phyloP scores from a whole-genome alignment of 35 echinoderm and acorn worm species.

The Lytechinus pictus region DNA sequence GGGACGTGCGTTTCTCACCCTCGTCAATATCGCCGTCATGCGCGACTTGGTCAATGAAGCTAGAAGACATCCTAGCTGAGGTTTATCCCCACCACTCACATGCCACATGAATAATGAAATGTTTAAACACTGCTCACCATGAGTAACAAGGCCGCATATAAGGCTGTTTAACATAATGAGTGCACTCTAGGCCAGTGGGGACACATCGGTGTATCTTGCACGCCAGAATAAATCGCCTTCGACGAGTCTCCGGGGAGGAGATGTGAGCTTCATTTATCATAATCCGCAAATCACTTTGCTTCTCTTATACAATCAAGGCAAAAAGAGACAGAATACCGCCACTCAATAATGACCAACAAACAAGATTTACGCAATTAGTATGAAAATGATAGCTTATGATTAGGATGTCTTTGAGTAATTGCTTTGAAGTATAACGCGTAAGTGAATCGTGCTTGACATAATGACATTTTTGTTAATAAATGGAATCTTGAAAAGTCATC shows the following conservation, averaged over 20 bases:
- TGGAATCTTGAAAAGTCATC: no score
- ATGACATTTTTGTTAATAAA: background rate
- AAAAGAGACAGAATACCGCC: background rate
- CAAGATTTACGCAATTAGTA: conserved; percentile 5
- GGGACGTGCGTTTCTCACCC: conserved; percentile 30
- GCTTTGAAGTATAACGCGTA: no score
- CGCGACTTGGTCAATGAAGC: conserved; percentile 35
- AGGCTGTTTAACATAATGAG: conserved; percentile 42
- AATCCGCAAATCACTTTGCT: conserved; percentile 27
- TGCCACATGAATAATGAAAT: conserved; percentile 44
- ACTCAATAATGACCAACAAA: background rate
- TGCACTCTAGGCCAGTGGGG: background rate
- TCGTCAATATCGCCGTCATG: conserved; percentile 41
- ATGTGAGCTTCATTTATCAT: conserved; percentile 28
- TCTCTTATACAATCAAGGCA: background rate
- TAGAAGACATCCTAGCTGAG: conserved; percentile 16
- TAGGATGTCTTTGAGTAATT: background rate
- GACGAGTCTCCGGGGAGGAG: conserved; percentile 7
- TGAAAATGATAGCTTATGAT: background rate
- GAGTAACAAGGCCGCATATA: background rate
- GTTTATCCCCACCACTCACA: conserved; percentile 31
- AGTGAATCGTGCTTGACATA: background rate
- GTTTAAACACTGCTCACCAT: conserved; percentile 25
- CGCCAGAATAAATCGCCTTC: conserved; percentile 18
- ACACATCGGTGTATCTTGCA: conserved; percentile 21